phyloP scores from a whole-genome alignment of 35 echinoderm and acorn worm species.

The Diadema setosum region DNA sequence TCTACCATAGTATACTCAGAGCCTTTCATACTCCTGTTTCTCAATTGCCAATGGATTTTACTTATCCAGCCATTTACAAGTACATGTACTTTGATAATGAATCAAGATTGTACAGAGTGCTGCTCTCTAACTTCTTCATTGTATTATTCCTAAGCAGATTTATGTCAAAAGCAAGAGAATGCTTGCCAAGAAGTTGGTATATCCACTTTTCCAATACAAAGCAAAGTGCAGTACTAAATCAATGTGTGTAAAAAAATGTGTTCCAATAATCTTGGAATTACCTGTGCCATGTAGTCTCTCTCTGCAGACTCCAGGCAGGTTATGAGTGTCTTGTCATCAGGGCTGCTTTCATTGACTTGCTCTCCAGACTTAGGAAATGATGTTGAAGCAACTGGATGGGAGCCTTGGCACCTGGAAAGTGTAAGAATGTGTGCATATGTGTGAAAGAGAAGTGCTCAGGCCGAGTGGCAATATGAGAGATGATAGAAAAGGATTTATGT shows the following conservation, averaged over 20 bases:
- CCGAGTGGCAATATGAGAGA: too few relatives aligned
- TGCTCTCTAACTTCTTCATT: not conserved
- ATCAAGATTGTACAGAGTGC: not conserved
- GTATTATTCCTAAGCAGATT: not conserved
- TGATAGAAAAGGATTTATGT: too few relatives aligned
- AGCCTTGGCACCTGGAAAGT: not conserved
- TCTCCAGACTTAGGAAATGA: not conserved
- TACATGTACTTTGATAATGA: not conserved
- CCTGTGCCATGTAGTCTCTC: not conserved
- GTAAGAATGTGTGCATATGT: not conserved
- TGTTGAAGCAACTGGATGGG: not conserved
- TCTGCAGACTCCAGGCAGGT: conserved; percentile 6
- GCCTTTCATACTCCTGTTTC: too few relatives aligned
- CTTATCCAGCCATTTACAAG: too few relatives aligned
- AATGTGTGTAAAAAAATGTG: not conserved
- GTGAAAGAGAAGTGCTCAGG: too few relatives aligned
- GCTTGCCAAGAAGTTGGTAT: not conserved
- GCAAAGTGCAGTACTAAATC: not conserved
- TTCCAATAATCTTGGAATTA: too few relatives aligned
- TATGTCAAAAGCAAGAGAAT: not conserved
- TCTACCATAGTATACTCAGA: too few relatives aligned
- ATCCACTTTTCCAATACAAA: not conserved
- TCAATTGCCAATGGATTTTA: too few relatives aligned
- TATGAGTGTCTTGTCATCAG: conserved; percentile 5
- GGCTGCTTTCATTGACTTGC: not conserved